Evolutionary conservation across 2,797 vertebrate genomes (phyloP).

Genomic region (Notamacropus eugenii): DNA sequence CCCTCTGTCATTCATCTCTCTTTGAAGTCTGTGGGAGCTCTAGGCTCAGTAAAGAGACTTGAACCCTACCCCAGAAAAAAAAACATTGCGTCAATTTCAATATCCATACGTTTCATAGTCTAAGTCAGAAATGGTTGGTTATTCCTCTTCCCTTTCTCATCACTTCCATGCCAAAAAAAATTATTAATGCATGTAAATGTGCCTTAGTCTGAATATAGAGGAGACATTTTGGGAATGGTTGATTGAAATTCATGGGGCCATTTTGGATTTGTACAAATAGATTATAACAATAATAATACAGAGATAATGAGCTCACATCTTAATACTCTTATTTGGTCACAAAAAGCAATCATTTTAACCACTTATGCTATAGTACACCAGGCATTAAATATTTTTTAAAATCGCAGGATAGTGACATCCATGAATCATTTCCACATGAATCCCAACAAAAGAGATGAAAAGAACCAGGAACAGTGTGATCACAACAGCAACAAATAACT

Average conservation of each 20-base stretch:
- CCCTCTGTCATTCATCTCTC: conserved; percentile 29
- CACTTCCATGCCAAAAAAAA: conserved; percentile 58
- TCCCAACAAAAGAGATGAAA: neutral
- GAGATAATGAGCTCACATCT: neutral
- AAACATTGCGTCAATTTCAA: conserved; percentile 42
- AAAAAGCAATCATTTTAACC: neutral
- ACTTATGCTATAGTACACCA: neutral
- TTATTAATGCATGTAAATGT: conserved; percentile 20
- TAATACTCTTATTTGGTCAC: neutral
- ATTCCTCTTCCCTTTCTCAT: conserved; percentile 33
- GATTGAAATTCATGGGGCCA: conserved; percentile 50
- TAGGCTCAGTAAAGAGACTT: conserved; percentile 48
- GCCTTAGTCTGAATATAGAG: neutral
- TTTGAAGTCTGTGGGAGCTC: conserved; percentile 58
- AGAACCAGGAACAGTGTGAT: neutral
- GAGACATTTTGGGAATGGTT: conserved; percentile 44
- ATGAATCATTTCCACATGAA: neutral
- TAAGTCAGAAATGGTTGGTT: conserved; percentile 32
- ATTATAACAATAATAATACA: neutral
- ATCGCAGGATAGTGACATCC: neutral
- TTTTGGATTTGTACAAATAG: neutral
- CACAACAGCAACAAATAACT: neutral
- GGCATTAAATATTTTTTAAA: neutral
- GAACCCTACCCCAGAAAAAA: conserved; percentile 46
- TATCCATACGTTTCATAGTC: conserved; percentile 39